phyloP scores from a whole-genome alignment of 2,113 vertebrate species.

The Scalopus aquaticus region DNA sequence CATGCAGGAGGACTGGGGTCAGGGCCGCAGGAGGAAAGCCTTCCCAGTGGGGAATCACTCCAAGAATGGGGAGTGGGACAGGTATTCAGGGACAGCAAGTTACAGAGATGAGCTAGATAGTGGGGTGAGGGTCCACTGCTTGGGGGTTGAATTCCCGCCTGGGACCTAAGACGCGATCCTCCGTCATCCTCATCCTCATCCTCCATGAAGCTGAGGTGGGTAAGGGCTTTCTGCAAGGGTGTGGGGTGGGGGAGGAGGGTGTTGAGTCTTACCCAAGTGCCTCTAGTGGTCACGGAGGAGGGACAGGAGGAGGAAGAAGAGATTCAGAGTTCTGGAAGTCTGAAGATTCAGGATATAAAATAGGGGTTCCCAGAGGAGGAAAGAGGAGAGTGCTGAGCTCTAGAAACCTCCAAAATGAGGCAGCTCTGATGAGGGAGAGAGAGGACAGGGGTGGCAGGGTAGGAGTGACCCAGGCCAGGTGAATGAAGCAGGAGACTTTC shows the following conservation, averaged over 20 bases:
- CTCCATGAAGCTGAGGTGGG: fast-evolving
- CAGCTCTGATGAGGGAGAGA: too few relatives aligned
- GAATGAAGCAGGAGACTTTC: neutral
- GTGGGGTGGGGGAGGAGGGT: too few relatives aligned
- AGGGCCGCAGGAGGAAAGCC: too few relatives aligned
- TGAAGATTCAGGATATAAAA: neutral
- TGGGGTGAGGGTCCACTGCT: fast-evolving
- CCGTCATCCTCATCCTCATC: too few relatives aligned
- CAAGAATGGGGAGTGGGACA: too few relatives aligned
- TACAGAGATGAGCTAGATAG: neutral
- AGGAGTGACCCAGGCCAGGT: neutral
- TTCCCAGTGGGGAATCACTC: fast-evolving
- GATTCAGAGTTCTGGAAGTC: too few relatives aligned
- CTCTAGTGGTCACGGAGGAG: neutral
- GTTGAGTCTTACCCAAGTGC: neutral
- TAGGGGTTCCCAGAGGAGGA: neutral
- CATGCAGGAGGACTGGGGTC: too few relatives aligned
- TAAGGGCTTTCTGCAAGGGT: neutral
- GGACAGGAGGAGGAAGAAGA: too few relatives aligned
- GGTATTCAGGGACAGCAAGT: neutral
- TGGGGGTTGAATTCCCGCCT: neutral
- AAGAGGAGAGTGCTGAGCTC: neutral
- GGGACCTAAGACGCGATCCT: neutral
- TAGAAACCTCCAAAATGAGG: neutral
- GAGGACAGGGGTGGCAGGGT: too few relatives aligned